Conservation (phyloP, 2,113 vertebrate genomes). For the Rhynchopsitta pachyrhyncha region DNA sequence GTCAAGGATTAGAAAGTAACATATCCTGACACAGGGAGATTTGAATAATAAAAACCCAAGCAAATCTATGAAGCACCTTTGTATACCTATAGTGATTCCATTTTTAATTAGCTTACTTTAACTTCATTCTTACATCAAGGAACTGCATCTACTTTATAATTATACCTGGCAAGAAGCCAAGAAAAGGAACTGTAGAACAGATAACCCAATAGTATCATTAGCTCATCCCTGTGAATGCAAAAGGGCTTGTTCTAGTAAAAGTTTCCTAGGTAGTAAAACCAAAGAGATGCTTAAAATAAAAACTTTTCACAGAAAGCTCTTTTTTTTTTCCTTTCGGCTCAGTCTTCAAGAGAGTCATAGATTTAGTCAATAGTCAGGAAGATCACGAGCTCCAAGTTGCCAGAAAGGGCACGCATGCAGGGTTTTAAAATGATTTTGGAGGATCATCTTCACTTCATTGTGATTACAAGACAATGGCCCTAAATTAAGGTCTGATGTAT, state of each 20-base stretch:
- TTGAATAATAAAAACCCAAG: background rate
- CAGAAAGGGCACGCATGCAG: background rate
- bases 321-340: background rate
- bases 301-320: background rate
- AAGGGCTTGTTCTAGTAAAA: background rate
- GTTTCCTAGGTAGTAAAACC: background rate
- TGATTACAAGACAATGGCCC: slow-evolving; percentile 56
- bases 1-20: slow-evolving; percentile 34
- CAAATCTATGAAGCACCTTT: slow-evolving; percentile 1
- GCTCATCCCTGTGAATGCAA: background rate
- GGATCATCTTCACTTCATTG: background rate
- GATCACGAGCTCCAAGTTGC: background rate
- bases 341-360: background rate
- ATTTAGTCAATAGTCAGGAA: background rate
- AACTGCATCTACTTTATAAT: background rate
- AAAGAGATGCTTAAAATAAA: background rate
- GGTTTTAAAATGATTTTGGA: background rate
- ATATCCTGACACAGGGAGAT: slow-evolving; percentile 15
- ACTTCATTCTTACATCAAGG: background rate
- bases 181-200: background rate
- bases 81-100: background rate
- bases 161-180: background rate
- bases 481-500: slow-evolving; percentile 22
- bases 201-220: background rate
- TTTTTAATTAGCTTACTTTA: slow-evolving; percentile 53